Evolutionary conservation across 2,113 vertebrate species (phyloP), one percentile per base, ranked within the genome.

Genomic region (Phyllostomus discolor): DNA sequence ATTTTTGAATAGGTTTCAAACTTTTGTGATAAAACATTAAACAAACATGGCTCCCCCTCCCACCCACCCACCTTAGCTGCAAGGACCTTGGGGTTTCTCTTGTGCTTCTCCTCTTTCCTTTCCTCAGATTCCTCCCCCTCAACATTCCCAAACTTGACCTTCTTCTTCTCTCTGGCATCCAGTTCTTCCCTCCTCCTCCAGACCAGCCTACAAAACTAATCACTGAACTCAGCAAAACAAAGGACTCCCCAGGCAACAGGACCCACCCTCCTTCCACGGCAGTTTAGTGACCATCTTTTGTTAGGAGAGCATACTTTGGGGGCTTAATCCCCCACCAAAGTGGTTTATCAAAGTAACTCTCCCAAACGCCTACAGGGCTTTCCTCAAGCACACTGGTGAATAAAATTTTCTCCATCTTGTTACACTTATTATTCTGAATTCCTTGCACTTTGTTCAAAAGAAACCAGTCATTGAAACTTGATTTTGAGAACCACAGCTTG

Each of bases 401-500:
- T 97, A 93, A 95, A 97, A 96, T 96, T 97, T 97, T 97, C 97
- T 97, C 96, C 95, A 82, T 98, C 96, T 97, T 97, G 95, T 97
- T 97, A 98, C 96, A 96, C 89, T 97, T 97, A 96, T 95, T 98
- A 95, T 96, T 97, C 91, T 79, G 80, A 96, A 97, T 93, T 96
- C 93, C 94, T 98, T 96, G 82, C 95, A 97, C 78, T 96, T 97
- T 96, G 86, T 92, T 98, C 93, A 90, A 97, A 97, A 97, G 97
- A 95, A 97, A 57, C 80, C 86, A 93, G 97, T 96, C 94, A 95
- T 88, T 97, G 96, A 96, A 91, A 97, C 91, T 87, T 97, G 94
- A 97, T 97, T 97, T 98, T 91, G 91, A 97, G 94, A 96, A 96
- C 89, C 93, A 96, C 95, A 97, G 94, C 92, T 88, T 35, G 93